Conservation (phyloP, 1,140 invertebrate genomes). For the Drosophila azteca region DNA sequence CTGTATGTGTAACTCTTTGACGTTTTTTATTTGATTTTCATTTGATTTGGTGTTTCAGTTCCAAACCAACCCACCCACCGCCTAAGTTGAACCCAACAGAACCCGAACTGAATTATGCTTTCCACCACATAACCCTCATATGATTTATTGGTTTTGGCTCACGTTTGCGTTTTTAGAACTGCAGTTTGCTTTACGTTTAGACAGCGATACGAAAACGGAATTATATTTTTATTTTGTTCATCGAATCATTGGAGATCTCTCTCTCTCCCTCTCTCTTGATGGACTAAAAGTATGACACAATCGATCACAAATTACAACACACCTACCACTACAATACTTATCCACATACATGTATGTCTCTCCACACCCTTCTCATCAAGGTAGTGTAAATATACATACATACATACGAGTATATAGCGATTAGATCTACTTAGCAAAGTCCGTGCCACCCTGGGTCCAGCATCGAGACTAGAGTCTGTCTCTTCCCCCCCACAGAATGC, state of each 20-base stretch:
- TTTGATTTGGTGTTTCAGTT: slow-evolving; percentile 23
- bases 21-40: slow-evolving; percentile 20
- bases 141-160: slow-evolving; percentile 39
- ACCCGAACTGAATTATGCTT: slow-evolving; percentile 27
- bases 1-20: slow-evolving; percentile 81
- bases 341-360: too few species aligned
- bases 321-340: not conserved
- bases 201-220: slow-evolving; percentile 15
- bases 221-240: slow-evolving; percentile 38
- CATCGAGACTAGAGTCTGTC: not conserved
- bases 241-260: slow-evolving; percentile 7
- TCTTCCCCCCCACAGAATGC: slow-evolving; percentile 7
- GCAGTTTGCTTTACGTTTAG: slow-evolving; percentile 48
- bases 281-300: slow-evolving; percentile 12
- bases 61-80: slow-evolving; percentile 35
- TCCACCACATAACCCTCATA: slow-evolving; percentile 23
- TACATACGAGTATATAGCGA: too few species aligned
- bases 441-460: slow-evolving; percentile 15
- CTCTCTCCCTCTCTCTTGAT: too few species aligned
- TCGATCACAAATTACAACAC: slow-evolving; percentile 20
- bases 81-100: slow-evolving; percentile 5
- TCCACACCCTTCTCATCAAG: slow-evolving; percentile 20
- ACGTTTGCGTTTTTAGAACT: slow-evolving; percentile 40
- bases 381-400: slow-evolving; percentile 53
- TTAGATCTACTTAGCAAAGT: slow-evolving; percentile 28